These are phyloP conservation scores for Desoria tigrina DNA, from an alignment of 2,888 invertebrate species.

Conservation along the genomic window DNA sequence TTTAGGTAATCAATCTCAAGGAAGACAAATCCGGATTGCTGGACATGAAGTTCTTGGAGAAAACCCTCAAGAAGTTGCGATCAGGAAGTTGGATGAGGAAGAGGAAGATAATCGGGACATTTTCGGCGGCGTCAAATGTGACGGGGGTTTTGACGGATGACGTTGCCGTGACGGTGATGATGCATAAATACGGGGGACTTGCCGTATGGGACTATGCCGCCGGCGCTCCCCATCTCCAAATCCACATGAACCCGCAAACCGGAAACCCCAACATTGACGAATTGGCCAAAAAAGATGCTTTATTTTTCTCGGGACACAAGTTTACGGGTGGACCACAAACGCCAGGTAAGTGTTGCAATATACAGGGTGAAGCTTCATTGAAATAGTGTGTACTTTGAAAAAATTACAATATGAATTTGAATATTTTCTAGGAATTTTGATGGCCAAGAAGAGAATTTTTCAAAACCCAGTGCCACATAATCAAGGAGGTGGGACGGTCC, in stretches of 20 bases:
- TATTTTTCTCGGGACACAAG: conserved; percentile 57
- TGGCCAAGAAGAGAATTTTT: conserved; percentile 65
- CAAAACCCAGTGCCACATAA: conserved; percentile 60
- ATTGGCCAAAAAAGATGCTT: conserved; percentile 74
- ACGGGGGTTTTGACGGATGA: conserved; percentile 85
- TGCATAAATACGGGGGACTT: conserved; percentile 79
- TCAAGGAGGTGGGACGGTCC: conserved; percentile 63
- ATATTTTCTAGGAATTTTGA: conserved; percentile 62
- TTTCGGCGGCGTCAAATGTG: conserved; percentile 83
- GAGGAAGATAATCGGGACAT: conserved; percentile 77
- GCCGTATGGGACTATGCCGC: conserved; percentile 89
- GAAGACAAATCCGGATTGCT: conserved; percentile 28
- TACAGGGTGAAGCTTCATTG: not conserved
- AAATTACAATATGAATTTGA: no score
- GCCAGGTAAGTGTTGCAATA: conserved; percentile 35
- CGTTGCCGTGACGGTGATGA: conserved; percentile 73
- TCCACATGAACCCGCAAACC: conserved; percentile 80
- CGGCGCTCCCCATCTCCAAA: conserved; percentile 73
- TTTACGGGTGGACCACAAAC: no score
- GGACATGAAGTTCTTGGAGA: conserved; percentile 31
- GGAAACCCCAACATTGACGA: conserved; percentile 61
- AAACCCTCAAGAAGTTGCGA: conserved; percentile 18
- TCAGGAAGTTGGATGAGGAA: conserved; percentile 56
- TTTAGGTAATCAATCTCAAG: conserved; percentile 36
- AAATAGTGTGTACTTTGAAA: not conserved